These are phyloP conservation scores for Hemiprocne comata DNA, from an alignment of 2,113 vertebrate genomes.

Conservation along the genomic window DNA sequence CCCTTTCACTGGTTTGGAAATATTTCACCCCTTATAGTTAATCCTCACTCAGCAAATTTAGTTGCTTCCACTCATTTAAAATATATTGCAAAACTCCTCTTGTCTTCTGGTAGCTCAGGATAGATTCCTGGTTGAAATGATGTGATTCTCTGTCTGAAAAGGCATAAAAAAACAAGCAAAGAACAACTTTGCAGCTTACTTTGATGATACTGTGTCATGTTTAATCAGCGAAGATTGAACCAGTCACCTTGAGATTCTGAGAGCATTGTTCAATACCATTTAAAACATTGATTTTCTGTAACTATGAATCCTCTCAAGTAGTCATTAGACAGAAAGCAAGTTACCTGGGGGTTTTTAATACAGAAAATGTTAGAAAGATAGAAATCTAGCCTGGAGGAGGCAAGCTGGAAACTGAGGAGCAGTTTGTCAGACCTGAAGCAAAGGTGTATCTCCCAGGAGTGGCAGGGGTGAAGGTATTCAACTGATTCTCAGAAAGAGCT, in stretches of 20 bases:
- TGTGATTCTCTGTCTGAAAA: neutral
- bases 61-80: neutral
- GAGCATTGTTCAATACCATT: constrained; percentile 64
- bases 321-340: constrained; percentile 69
- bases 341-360: constrained; percentile 38
- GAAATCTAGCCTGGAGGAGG: constrained; percentile 61
- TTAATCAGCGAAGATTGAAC: constrained; percentile 67
- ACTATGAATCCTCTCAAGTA: constrained; percentile 70
- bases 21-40: neutral
- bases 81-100: neutral
- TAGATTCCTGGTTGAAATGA: neutral
- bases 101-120: neutral
- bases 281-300: constrained; percentile 77
- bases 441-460: constrained; percentile 37
- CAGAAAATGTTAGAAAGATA: constrained; percentile 53
- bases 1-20: neutral
- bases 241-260: constrained; percentile 72
- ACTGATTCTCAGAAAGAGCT: constrained; percentile 38
- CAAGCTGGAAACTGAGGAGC: constrained; percentile 40
- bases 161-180: neutral
- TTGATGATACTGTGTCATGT: constrained; percentile 62
- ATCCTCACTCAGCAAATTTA: neutral
- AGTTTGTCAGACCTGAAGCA: constrained; percentile 57
- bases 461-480: neutral
- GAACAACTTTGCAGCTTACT: constrained; percentile 38